Evolutionary conservation across 2,113 vertebrate genomes (phyloP).

Genomic region (Crotalus tigris): DNA sequence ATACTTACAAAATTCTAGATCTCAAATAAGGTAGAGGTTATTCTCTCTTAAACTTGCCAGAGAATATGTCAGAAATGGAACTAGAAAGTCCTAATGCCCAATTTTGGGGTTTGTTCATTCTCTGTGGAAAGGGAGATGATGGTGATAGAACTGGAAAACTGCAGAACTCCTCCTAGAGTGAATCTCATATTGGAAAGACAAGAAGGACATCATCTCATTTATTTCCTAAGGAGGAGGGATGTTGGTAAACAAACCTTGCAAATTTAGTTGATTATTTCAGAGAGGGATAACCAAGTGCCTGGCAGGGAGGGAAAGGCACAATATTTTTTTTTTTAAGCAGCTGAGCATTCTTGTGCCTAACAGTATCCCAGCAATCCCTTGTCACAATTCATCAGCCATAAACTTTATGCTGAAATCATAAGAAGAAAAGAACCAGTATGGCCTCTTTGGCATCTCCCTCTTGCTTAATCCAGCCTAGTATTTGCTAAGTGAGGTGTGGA

Average conservation of each 20-base stretch:
- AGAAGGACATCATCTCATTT: slow-evolving; percentile 34
- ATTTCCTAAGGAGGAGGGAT: slow-evolving; percentile 18
- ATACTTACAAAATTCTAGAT: background rate
- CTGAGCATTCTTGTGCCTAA: background rate
- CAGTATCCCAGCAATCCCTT: background rate
- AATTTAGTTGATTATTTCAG: slow-evolving; percentile 22
- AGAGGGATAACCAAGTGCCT: background rate
- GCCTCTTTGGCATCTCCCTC: background rate
- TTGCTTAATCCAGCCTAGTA: background rate
- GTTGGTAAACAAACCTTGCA: background rate
- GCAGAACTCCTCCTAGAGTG: slow-evolving; percentile 18
- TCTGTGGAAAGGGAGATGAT: background rate
- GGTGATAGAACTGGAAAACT: background rate
- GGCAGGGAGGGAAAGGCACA: background rate
- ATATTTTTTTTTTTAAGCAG: background rate
- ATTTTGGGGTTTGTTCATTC: slow-evolving; percentile 32
- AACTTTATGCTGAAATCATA: background rate
- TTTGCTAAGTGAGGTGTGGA: background rate
- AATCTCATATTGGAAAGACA: slow-evolving; percentile 34
- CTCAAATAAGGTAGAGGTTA: background rate
- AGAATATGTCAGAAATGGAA: background rate
- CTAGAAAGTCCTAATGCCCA: background rate
- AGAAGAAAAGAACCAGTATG: background rate
- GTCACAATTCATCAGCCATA: background rate
- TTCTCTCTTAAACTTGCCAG: background rate